A percentile compares a stretch with the other conserved stretches of the same genome.
These are phyloP conservation scores for Augiades crinisus DNA, from an alignment of 2,888 invertebrate genomes.

Conservation along the genomic window DNA sequence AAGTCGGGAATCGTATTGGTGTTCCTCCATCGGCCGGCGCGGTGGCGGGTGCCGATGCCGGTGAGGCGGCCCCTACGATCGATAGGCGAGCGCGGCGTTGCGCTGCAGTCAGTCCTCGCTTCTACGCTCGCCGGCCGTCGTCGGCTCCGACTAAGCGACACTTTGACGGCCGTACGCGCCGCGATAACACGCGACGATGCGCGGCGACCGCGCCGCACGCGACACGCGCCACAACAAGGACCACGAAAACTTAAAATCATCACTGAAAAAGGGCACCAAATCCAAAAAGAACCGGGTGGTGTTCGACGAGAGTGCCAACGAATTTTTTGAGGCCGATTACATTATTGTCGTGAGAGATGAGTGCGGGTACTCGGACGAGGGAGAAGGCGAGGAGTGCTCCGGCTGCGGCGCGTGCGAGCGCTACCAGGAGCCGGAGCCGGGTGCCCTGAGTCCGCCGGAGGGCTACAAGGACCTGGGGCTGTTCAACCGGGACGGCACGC, in stretches of 20 bases:
- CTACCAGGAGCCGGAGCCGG: constrained; percentile 89
- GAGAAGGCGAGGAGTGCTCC: constrained; percentile 87
- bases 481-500: constrained; percentile 78
- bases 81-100: constrained; percentile 70
- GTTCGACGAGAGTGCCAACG: constrained; percentile 94
- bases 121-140: constrained; percentile 35
- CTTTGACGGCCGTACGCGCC: constrained; percentile 57
- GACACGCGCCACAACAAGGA: constrained; percentile 83
- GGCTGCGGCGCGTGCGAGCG: constrained; percentile 76
- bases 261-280: constrained; percentile 88
- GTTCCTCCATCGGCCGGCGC: constrained; percentile 34
- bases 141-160: constrained; percentile 42
- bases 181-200: constrained; percentile 71
- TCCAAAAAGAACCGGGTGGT: constrained; percentile 90
- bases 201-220: constrained; percentile 74
- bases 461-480: constrained; percentile 93
- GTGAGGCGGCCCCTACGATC: constrained; percentile 54
- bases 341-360: constrained; percentile 95
- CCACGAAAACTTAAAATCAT: constrained; percentile 84
- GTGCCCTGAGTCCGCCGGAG: constrained; percentile 94
- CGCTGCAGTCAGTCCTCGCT: constrained; percentile 45
- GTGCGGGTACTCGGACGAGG: constrained; percentile 90
- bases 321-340: constrained; percentile 95
- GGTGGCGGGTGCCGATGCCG: constrained; percentile 42
- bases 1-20: constrained; percentile 37